phyloP scores from a whole-genome alignment of 2,113 vertebrate genomes.

The Platycercus adscitus region DNA sequence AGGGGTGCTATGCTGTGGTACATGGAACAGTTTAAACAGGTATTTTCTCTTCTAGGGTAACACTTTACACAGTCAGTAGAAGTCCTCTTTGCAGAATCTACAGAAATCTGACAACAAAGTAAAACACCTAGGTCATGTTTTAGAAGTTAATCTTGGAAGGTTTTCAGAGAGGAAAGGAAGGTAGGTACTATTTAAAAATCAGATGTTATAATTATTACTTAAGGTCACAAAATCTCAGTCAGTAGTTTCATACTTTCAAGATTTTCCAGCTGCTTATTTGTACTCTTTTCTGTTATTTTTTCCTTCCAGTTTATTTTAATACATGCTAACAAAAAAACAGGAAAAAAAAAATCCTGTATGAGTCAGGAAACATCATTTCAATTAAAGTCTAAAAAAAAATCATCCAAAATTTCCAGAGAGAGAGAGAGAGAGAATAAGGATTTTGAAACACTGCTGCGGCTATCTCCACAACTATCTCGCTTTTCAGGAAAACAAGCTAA shows the following conservation, averaged over 20 bases:
- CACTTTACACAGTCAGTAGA: background rate
- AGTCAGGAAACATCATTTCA: background rate
- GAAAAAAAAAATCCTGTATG: background rate
- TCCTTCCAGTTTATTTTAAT: background rate
- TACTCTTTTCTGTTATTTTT: background rate
- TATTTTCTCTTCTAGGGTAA: background rate
- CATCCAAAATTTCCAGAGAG: background rate
- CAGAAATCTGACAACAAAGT: background rate
- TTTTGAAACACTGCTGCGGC: background rate
- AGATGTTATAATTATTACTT: background rate
- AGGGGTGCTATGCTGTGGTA: background rate
- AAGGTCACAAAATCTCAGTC: background rate
- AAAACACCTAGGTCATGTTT: background rate
- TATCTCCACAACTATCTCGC: background rate
- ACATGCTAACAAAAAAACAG: background rate
- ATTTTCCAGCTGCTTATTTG: background rate
- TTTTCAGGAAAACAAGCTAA: background rate
- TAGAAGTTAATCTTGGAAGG: background rate
- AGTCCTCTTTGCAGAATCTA: background rate
- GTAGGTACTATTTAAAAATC: background rate
- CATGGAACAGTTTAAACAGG: background rate
- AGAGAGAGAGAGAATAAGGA: background rate
- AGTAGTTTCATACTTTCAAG: background rate
- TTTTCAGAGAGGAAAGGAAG: background rate
- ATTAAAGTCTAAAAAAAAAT: background rate